Evolutionary conservation across 2,797 vertebrate genomes (phyloP).

Genomic region (Oryzias dopingdopingensis): DNA sequence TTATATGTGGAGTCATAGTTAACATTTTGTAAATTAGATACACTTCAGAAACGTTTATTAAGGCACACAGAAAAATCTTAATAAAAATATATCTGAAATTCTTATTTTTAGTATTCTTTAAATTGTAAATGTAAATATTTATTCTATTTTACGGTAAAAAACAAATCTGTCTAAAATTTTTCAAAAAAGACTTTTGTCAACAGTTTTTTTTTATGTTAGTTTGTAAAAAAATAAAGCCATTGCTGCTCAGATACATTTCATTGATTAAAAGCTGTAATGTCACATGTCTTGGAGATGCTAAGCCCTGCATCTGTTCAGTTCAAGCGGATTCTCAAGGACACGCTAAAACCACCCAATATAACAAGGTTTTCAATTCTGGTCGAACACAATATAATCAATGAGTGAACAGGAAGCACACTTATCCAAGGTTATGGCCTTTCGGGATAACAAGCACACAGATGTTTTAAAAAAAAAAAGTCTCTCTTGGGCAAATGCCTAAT

Average conservation of each 20-base stretch:
- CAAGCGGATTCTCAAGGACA: constrained; percentile 17
- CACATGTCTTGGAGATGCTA: constrained; percentile 7
- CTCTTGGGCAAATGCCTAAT: constrained; percentile 47
- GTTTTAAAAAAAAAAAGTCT: constrained; percentile 32
- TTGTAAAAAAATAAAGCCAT: too few relatives aligned
- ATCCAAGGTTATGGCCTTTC: constrained; percentile 22
- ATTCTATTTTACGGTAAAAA: too few relatives aligned
- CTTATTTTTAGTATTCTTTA: too few relatives aligned
- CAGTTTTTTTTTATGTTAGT: too few relatives aligned
- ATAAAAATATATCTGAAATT: too few relatives aligned
- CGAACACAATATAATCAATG: constrained; percentile 28
- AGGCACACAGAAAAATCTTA: too few relatives aligned
- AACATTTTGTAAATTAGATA: too few relatives aligned
- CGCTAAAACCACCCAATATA: constrained; percentile 11
- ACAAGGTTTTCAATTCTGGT: constrained; percentile 42
- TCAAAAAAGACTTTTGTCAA: too few relatives aligned
- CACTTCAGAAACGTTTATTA: too few relatives aligned
- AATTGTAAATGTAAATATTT: too few relatives aligned
- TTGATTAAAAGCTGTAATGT: neutral
- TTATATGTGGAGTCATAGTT: too few relatives aligned
- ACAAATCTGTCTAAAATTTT: too few relatives aligned
- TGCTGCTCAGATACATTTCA: neutral
- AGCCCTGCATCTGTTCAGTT: neutral
- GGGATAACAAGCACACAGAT: constrained; percentile 43
- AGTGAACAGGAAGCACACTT: constrained; percentile 32